These are phyloP conservation scores for Pocillopora verrucosa DNA, from an alignment of 64 coral and sea anemone species.

Conservation along the genomic window DNA sequence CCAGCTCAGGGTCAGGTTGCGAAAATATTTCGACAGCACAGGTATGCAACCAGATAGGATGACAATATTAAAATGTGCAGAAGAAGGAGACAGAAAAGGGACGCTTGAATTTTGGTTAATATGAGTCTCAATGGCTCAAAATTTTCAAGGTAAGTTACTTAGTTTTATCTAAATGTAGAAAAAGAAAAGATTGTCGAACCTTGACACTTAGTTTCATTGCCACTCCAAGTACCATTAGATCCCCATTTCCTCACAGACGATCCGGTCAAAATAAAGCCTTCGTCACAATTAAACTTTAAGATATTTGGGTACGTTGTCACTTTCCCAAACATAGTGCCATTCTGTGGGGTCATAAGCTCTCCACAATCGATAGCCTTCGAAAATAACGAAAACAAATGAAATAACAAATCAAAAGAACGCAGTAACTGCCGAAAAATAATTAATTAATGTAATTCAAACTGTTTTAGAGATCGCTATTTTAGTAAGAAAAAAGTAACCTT, in stretches of 20 bases:
- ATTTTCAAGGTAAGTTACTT: too few species aligned
- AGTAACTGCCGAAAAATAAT: too few species aligned
- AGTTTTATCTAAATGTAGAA: not conserved
- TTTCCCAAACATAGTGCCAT: not conserved
- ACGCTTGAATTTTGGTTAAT: too few species aligned
- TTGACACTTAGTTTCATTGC: slow-evolving; percentile 7
- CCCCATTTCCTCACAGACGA: not conserved
- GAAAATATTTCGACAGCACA: too few species aligned
- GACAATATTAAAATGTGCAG: too few species aligned
- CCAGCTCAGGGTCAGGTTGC: too few species aligned
- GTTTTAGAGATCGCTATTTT: too few species aligned
- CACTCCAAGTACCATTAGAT: slow-evolving; percentile 19
- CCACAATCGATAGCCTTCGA: not conserved
- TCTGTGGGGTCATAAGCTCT: not conserved
- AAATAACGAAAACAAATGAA: not conserved
- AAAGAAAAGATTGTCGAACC: not conserved
- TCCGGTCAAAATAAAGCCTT: slow-evolving; percentile 27
- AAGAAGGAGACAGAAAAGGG: too few species aligned
- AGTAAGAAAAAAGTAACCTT: too few species aligned
- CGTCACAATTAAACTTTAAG: slow-evolving; percentile 9
- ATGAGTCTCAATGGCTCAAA: too few species aligned
- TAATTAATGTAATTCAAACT: too few species aligned
- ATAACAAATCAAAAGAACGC: not conserved
- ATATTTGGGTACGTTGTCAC: not conserved
- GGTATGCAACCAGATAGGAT: too few species aligned